Evolutionary conservation across 2,888 invertebrate genomes (phyloP).

Genomic region (Entomobrya proxima): DNA sequence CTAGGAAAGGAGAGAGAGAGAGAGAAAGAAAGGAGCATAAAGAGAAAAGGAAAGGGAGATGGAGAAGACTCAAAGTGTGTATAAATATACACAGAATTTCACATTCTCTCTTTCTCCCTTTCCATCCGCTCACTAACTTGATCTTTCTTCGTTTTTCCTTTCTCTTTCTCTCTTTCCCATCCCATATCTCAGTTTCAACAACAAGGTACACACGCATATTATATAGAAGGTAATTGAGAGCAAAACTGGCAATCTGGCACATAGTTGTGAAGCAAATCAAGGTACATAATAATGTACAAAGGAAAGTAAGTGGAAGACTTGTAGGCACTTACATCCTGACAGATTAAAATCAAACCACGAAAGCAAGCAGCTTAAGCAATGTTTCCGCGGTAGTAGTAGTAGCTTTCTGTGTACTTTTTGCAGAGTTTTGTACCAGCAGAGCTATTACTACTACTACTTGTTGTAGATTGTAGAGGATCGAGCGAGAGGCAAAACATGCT

Average conservation of each 20-base stretch:
- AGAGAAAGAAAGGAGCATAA: not conserved
- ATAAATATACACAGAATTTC: constrained; percentile 19
- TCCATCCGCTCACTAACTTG: constrained; percentile 19
- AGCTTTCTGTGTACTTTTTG: not conserved
- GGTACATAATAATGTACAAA: constrained; percentile 63
- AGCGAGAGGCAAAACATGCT: not conserved
- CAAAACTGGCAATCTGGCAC: constrained; percentile 53
- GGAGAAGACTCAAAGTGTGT: not conserved
- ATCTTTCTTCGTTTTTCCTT: constrained; percentile 6
- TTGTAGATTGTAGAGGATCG: not conserved
- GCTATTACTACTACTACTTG: not conserved
- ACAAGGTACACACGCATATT: constrained; percentile 49
- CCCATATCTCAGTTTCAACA: constrained; percentile 36
- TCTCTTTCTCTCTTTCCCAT: not conserved
- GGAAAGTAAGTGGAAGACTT: constrained; percentile 54
- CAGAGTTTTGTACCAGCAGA: not conserved
- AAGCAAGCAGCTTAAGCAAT: constrained; percentile 64
- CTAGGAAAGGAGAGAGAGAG: not conserved
- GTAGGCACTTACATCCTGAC: constrained; percentile 68
- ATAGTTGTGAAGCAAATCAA: constrained; percentile 54
- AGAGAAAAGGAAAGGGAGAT: not conserved
- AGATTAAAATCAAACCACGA: constrained; percentile 69
- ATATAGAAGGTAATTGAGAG: constrained; percentile 65
- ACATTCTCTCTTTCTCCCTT: not conserved
- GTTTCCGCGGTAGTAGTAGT: not conserved